Evolutionary conservation across 1,140 invertebrate species (phyloP), one percentile per base, ranked within the genome.

Genomic region (Scaptomyza montana): DNA sequence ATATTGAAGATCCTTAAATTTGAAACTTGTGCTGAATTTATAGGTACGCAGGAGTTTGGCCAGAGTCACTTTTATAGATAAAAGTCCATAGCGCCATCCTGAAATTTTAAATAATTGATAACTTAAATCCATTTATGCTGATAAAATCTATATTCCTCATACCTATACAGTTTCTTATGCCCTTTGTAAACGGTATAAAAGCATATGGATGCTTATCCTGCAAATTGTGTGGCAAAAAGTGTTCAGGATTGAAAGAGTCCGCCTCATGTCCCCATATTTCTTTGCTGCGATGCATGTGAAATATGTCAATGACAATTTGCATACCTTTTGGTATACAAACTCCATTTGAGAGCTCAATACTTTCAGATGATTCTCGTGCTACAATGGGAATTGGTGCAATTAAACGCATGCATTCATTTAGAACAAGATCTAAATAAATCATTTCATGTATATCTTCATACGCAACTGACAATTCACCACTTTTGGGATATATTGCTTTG

Each of bases 401-500:
- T 10, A 90, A 46, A 75, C 95, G 91, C 55, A 95, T 66, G 8
- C 93, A 93, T 90, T 95, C 95, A 74, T 94, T 94, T 3, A 95
- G 92, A 1, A 94, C 93, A 61, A 93, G 93, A 64, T 95, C 95
- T 19, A 95, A 92, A 74, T 95, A 95, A 45, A 93, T 93, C 93
- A 96, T 93, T 54, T 93, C 78, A 19, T 92, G 78, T 0, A 95
- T 66, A 59, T 95, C 94, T 6, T 93, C 92, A 65, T 93, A 92
- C 6, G 92, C 93, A 0, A 93, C 89, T 39, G 93, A 80, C 28
- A 90, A 77, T 56, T 92, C 77, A 10, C 66, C 81, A 36, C 86
- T 69, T 2, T 71, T 10, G 12, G 93, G 94, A 81, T 95, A 94
- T 5, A 96, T 92, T 28, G 84, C 47, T 55, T 92, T 89, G 36